phyloP scores from a whole-genome alignment of 2,113 vertebrate genomes.

The Vanacampus margaritifer region DNA sequence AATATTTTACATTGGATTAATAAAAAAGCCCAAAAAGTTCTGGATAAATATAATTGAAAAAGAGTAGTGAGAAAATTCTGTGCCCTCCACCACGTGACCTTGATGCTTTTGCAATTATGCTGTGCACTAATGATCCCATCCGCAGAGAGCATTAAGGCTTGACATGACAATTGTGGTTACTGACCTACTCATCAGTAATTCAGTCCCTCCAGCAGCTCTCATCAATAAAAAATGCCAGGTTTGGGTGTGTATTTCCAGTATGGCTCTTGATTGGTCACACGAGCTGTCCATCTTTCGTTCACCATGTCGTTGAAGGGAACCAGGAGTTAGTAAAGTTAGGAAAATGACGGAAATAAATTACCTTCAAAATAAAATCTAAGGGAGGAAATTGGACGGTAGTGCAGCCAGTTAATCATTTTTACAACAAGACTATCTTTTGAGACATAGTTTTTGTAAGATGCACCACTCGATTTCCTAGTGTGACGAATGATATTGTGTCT shows the following conservation, averaged over 20 bases:
- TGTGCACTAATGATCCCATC: not conserved
- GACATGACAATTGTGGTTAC: slow-evolving; percentile 38
- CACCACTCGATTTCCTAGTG: not conserved
- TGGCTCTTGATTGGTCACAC: slow-evolving; percentile 29
- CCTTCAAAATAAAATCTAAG: slow-evolving; percentile 21
- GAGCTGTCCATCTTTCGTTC: slow-evolving; percentile 43
- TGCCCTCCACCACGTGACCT: not conserved
- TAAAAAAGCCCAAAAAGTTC: too few species aligned
- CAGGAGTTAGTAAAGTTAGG: not conserved
- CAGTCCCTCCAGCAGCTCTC: slow-evolving; percentile 39
- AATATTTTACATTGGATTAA: too few species aligned
- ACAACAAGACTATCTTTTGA: not conserved
- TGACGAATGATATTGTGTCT: not conserved
- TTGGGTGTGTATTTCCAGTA: not conserved
- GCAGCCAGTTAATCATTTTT: not conserved
- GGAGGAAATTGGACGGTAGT: not conserved
- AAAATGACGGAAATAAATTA: not conserved
- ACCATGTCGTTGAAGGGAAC: slow-evolving; percentile 12
- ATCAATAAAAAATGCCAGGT: slow-evolving; percentile 61
- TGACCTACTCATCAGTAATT: slow-evolving; percentile 67
- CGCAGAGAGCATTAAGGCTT: slow-evolving; percentile 9
- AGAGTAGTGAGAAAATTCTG: not conserved
- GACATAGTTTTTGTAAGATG: not conserved
- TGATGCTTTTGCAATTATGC: not conserved
- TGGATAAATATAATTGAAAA: not conserved